Conservation (phyloP, 2,888 invertebrate species). For the Peribatodes rhomboidaria region DNA sequence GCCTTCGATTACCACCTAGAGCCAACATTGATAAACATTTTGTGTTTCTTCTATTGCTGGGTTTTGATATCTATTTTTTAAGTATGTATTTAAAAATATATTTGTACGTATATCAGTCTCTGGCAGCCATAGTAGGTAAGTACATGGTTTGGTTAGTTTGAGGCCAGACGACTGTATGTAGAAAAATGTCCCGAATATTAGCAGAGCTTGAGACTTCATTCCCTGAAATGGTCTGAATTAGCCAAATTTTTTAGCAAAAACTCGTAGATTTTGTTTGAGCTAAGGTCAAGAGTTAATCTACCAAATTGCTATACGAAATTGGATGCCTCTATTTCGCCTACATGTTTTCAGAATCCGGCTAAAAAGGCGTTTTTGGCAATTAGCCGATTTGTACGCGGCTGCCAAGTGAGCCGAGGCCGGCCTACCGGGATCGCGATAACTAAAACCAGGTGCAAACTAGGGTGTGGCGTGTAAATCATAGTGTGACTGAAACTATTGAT, state of each 20-base stretch:
- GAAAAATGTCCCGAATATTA: too few species aligned
- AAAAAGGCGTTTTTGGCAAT: slow-evolving; percentile 33
- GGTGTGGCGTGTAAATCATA: not conserved
- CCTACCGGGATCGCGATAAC: slow-evolving; percentile 7
- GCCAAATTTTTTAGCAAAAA: not conserved
- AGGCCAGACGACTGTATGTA: too few species aligned
- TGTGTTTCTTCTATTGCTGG: too few species aligned
- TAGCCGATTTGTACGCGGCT: slow-evolving; percentile 25
- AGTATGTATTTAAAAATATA: too few species aligned
- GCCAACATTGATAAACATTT: too few species aligned
- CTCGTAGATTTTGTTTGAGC: not conserved
- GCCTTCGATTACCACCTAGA: too few species aligned
- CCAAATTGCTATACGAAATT: slow-evolving; percentile 8
- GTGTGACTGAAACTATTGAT: slow-evolving; percentile 33
- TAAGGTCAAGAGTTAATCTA: slow-evolving; percentile 17
- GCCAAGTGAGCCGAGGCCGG: slow-evolving; percentile 27
- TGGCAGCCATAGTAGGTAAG: too few species aligned
- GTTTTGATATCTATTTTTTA: too few species aligned
- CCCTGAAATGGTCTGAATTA: slow-evolving; percentile 3
- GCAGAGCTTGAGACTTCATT: slow-evolving; percentile 6
- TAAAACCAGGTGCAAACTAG: slow-evolving; percentile 4
- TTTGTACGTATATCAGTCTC: too few species aligned
- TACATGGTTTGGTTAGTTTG: too few species aligned
- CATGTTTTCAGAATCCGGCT: slow-evolving; percentile 19
- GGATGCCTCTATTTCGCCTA: slow-evolving; percentile 4